Evolutionary conservation across 2,888 invertebrate genomes (phyloP).

Genomic region (Melieria crassipennis): DNA sequence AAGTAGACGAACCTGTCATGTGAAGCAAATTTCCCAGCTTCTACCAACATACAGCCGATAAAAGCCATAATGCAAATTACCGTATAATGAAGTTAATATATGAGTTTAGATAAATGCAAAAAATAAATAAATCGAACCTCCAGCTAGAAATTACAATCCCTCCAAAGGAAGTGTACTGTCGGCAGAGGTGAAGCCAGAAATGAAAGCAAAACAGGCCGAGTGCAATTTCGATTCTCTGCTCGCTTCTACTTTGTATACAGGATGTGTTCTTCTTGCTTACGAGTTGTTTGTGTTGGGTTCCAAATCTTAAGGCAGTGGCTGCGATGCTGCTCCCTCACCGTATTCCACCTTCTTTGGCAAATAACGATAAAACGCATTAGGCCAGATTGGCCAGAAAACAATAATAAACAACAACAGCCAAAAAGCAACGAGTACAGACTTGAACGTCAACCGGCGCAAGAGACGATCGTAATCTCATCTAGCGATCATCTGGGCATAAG

Average conservation of each 20-base stretch:
- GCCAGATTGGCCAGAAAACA: conserved; percentile 29
- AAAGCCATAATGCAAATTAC: conserved; percentile 22
- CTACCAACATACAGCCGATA: background rate
- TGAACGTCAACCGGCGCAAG: conserved; percentile 27
- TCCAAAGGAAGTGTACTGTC: no score
- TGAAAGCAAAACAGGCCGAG: no score
- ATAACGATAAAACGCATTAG: conserved; percentile 33
- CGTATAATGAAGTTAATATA: conserved; percentile 9
- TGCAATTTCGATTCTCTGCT: no score
- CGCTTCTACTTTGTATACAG: no score
- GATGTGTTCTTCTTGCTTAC: no score
- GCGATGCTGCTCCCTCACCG: conserved; percentile 28
- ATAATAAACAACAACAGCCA: conserved; percentile 2
- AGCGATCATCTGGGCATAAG: conserved; percentile 27
- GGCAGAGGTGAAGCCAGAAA: no score
- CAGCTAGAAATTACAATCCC: background rate
- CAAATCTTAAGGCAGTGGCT: background rate
- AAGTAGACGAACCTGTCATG: no score
- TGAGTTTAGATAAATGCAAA: background rate
- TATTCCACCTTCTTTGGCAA: background rate
- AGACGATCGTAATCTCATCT: conserved; percentile 36
- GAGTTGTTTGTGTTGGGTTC: no score
- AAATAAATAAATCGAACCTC: background rate
- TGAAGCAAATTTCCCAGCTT: no score
- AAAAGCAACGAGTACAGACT: background rate